These are phyloP conservation scores for Drosophila punjabiensis DNA, from an alignment of 1,140 invertebrate species.

Conservation along the genomic window DNA sequence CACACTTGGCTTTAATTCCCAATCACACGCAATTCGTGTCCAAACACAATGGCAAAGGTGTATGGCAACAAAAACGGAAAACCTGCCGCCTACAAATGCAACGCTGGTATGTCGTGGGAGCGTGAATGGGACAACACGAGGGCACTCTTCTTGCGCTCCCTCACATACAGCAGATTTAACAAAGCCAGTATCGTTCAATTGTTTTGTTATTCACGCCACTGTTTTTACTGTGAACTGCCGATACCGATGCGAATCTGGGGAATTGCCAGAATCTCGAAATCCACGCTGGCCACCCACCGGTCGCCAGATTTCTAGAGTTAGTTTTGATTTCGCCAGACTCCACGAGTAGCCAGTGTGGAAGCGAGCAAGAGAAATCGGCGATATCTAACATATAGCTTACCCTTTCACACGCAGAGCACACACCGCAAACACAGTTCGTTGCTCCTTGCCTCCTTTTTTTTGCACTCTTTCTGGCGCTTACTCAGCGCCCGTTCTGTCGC, in stretches of 20 bases:
- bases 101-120: conserved; percentile 28
- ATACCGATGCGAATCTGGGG: background rate
- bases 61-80: conserved; percentile 54
- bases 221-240: background rate
- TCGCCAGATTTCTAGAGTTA: background rate
- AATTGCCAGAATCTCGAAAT: conserved; percentile 16
- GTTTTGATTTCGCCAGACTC: conserved; percentile 5
- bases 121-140: conserved; percentile 55
- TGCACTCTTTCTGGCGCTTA: conserved; percentile 75
- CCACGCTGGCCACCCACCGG: conserved; percentile 3
- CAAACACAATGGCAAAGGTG: background rate
- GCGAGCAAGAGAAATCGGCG: conserved; percentile 9
- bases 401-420: conserved; percentile 70
- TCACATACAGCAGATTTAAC: conserved; percentile 41
- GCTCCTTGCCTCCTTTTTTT: conserved; percentile 80
- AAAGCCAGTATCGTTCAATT: conserved; percentile 41
- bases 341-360: conserved; percentile 3
- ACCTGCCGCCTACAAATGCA: conserved; percentile 64
- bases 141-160: conserved; percentile 26
- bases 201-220: conserved; percentile 10
- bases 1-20: conserved; percentile 6
- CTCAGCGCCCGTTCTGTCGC: conserved; percentile 59
- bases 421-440: conserved; percentile 77
- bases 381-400: conserved; percentile 68
- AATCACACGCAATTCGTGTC: conserved; percentile 28